Percentiles rank a stretch among this genome's conserved stretches.
Conservation (phyloP, 2,797 vertebrate genomes). For the Sebastes hopkinsi region DNA sequence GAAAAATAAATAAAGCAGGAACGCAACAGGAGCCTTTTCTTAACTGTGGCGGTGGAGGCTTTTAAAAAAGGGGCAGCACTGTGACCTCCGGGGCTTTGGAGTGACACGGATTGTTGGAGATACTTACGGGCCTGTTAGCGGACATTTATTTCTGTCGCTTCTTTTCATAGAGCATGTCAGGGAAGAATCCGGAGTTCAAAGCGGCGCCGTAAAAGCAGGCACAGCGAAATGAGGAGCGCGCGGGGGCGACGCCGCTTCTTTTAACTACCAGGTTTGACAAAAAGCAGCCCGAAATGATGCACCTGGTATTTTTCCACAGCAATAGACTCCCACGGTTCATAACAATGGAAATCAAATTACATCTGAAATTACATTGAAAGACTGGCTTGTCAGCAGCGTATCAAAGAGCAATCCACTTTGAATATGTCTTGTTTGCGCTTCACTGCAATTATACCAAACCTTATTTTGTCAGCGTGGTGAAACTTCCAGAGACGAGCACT, state of each 20-base stretch:
- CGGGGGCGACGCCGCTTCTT: slow-evolving; percentile 19
- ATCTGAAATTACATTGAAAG: slow-evolving; percentile 55
- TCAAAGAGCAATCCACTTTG: slow-evolving; percentile 62
- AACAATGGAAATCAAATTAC: slow-evolving; percentile 71
- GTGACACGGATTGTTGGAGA: slow-evolving; percentile 65
- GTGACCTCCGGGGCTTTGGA: slow-evolving; percentile 57
- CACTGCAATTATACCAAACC: slow-evolving; percentile 52
- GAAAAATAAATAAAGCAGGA: slow-evolving; percentile 69
- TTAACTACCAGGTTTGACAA: slow-evolving; percentile 49
- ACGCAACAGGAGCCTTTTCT: slow-evolving; percentile 45
- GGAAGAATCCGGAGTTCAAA: slow-evolving; percentile 51
- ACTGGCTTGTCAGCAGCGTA: slow-evolving; percentile 44
- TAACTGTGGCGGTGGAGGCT: slow-evolving; percentile 11
- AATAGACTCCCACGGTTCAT: slow-evolving; percentile 47
- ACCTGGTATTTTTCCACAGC: slow-evolving; percentile 56
- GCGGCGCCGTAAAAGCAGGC: not conserved
- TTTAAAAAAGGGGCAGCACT: slow-evolving; percentile 53
- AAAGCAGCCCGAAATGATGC: slow-evolving; percentile 61
- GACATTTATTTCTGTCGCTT: slow-evolving; percentile 51
- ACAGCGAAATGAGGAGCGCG: slow-evolving; percentile 5
- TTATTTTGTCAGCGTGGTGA: slow-evolving; percentile 60
- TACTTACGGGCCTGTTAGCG: slow-evolving; percentile 59
- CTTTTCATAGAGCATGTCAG: slow-evolving; percentile 40
- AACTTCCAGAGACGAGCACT: slow-evolving; percentile 28
- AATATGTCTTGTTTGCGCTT: slow-evolving; percentile 64